Conservation (phyloP, 1,140 invertebrate genomes). For the Leguminivora glycinivorella region DNA sequence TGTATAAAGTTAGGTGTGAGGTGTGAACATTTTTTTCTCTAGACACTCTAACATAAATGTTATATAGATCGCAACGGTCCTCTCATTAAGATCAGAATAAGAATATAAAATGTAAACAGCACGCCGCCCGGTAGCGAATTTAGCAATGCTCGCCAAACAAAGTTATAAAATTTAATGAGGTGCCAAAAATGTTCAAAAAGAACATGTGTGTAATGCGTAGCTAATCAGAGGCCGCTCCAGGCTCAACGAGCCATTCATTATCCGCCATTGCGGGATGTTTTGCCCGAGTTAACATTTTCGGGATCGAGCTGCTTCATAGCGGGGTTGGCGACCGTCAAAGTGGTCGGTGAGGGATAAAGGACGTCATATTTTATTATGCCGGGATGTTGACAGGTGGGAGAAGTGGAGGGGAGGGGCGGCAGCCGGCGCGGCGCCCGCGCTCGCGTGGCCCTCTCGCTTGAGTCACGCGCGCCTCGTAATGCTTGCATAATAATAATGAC, state of each 20-base stretch:
- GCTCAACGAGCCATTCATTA: constrained; percentile 29
- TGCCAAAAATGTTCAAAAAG: constrained; percentile 47
- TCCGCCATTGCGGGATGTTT: constrained; percentile 10
- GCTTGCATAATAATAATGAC: constrained; percentile 79
- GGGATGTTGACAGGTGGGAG: constrained; percentile 54
- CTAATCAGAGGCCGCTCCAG: constrained; percentile 40
- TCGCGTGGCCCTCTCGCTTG: constrained; percentile 74
- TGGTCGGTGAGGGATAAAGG: constrained; percentile 21
- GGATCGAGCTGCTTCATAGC: not conserved
- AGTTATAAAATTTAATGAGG: constrained; percentile 53
- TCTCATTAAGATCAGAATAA: constrained; percentile 32
- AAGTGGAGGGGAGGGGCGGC: constrained; percentile 42
- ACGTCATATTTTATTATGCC: constrained; percentile 35
- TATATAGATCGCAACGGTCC: not conserved
- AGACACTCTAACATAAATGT: not conserved
- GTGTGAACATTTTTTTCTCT: not conserved
- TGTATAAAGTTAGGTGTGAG: not conserved
- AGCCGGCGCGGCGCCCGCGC: constrained; percentile 59
- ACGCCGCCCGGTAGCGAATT: constrained; percentile 26
- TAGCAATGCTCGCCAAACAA: constrained; percentile 41
- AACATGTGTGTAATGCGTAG: constrained; percentile 42
- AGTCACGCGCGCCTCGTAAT: constrained; percentile 77
- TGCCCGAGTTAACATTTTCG: constrained; percentile 16
- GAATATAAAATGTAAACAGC: constrained; percentile 38
- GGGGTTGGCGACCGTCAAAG: constrained; percentile 25